Evolutionary conservation across 2,113 vertebrate genomes (phyloP).

Genomic region (Psittacula cyanocephala): DNA sequence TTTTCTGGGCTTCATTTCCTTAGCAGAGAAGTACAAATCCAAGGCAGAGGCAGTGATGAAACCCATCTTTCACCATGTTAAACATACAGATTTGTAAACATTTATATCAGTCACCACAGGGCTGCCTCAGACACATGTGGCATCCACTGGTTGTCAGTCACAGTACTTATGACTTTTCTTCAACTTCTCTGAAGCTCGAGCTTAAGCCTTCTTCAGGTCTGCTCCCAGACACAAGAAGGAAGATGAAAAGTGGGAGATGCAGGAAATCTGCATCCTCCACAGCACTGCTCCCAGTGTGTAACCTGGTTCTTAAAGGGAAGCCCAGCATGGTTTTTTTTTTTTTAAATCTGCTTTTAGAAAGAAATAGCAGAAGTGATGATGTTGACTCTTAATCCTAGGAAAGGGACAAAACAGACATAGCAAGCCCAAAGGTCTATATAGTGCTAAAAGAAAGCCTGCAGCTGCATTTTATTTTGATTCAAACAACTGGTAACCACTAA

Average conservation of each 20-base stretch:
- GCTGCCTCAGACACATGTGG: not conserved
- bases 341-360: not conserved
- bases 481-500: not conserved
- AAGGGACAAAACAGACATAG: not conserved
- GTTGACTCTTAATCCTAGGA: not conserved
- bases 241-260: not conserved
- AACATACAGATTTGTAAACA: not conserved
- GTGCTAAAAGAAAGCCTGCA: not conserved
- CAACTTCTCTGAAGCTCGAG: not conserved
- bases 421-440: not conserved
- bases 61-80: not conserved
- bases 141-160: not conserved
- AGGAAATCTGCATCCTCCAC: not conserved
- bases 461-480: not conserved
- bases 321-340: not conserved
- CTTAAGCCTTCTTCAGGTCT: not conserved
- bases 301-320: not conserved
- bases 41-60: not conserved
- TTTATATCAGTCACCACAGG: not conserved
- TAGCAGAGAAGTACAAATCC: not conserved
- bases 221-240: not conserved
- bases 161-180: not conserved
- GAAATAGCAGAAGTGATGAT: not conserved
- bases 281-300: accelerated
- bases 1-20: not conserved